These are phyloP conservation scores for Capromys pilorides DNA, from an alignment of 2,797 vertebrate genomes.

Conservation along the genomic window DNA sequence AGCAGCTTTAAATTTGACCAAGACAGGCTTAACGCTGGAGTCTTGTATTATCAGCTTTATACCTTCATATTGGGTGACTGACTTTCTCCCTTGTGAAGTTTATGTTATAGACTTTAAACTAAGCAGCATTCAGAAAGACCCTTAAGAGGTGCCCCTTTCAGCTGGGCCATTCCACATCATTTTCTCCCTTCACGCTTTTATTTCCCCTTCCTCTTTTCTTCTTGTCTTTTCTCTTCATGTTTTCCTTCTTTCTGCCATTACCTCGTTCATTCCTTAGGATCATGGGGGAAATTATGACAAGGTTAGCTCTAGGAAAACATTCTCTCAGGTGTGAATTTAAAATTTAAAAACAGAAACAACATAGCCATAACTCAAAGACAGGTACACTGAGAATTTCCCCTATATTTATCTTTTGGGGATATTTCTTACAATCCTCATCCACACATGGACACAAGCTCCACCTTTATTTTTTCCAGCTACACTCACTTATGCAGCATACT, in stretches of 20 bases:
- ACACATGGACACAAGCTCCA: not conserved
- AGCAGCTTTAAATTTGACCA: constrained; percentile 27
- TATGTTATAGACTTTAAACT: not conserved
- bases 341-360: not conserved
- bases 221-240: not conserved
- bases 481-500: not conserved
- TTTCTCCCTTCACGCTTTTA: not conserved
- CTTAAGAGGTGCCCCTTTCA: not conserved
- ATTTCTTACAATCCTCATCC: constrained; percentile 17
- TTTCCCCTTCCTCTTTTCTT: not conserved
- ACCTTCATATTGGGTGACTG: not conserved
- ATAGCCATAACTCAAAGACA: not conserved
- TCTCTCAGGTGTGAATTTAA: constrained; percentile 2
- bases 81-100: constrained; percentile 1
- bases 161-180: not conserved
- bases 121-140: not conserved
- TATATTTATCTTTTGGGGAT: constrained; percentile 21
- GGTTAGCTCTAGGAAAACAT: not conserved
- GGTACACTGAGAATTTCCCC: not conserved
- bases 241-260: not conserved
- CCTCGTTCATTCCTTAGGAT: not conserved
- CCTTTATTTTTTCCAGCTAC: constrained; percentile 50
- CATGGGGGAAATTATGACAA: not conserved
- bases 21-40: not conserved
- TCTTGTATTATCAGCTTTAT: not conserved